Conservation (phyloP, 2,113 vertebrate species). For the Lepus timidus region DNA sequence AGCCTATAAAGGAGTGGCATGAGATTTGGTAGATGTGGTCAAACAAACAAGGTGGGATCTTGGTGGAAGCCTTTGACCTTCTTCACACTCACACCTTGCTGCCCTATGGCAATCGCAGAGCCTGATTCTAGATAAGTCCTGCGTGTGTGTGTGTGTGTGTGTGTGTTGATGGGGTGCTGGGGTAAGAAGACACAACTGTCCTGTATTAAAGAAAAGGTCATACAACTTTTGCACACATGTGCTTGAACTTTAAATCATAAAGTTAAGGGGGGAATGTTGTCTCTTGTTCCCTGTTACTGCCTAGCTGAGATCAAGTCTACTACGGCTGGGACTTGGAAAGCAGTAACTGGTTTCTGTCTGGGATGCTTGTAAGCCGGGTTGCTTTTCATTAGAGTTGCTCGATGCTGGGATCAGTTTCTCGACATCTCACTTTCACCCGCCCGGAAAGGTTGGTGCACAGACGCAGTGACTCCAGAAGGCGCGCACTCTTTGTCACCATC, state of each 20-base stretch:
- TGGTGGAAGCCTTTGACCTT: background rate
- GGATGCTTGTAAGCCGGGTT: background rate
- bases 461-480: constrained; percentile 24
- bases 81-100: background rate
- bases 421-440: background rate
- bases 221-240: background rate
- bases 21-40: background rate
- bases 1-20: background rate
- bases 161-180: background rate
- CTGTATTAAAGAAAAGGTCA: background rate
- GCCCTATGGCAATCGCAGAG: background rate
- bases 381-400: background rate
- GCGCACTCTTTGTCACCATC: constrained; percentile 36
- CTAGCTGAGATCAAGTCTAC: background rate
- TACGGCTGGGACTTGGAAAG: background rate
- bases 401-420: background rate
- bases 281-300: background rate
- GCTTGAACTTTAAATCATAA: constrained; percentile 45
- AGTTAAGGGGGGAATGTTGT: background rate
- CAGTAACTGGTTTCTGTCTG: background rate
- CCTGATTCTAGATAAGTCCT: background rate
- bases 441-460: background rate
- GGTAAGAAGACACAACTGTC: background rate
- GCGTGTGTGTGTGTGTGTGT: background rate
- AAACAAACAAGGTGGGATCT: background rate